Base-by-base conservation (phyloP, 1,140 invertebrate species). In the Papilio xuthus region DNA sequence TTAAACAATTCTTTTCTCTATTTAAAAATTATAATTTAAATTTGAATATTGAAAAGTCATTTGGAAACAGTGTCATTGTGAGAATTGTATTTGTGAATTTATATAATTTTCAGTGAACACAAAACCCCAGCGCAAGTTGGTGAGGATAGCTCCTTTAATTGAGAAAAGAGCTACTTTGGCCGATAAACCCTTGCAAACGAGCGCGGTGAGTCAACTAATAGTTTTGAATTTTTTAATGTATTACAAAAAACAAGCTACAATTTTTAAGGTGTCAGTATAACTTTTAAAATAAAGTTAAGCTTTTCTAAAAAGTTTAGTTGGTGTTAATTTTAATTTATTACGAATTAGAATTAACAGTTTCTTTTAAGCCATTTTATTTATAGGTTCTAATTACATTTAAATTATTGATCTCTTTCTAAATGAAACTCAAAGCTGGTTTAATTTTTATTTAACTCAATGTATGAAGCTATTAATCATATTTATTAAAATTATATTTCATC, bases 111-210 rank as follows among this genome's bases (percentile, higher is more conserved):
- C 83, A 88, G 87, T 87, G 70, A 78, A 78, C 13, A 42, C 79
- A 28, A 92, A 92, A 82, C 82, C 87, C 37, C 86, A 81, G 81
- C 88, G 87, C 41, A 93, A 94, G 80, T 84, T 93, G 37, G 88
- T 93, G 50, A 81, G 89, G 72, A 89, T 93, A 84, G 90, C 89
- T 28, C 90, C 90, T 4, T 78, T 88, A 0, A 77, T 78, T 9
- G 50, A 85, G 4, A 67, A 67, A 67, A 80, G 88, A 71, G 88
- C 91, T 83, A 89, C 90, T 4, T 77, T 88, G 0, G 78, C 73
- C 9, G 56, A 85, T 3, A 90, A 88, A 80, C 26, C 83, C 2
- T 44, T 79, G 26, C 81, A 83, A 23, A 26, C 81, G 1, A 71
- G 74, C 3, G 80, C 82, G 73, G 87, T 90, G 79, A 87, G 86